Conservation (phyloP, 2,113 vertebrate genomes). For the Charina bottae region DNA sequence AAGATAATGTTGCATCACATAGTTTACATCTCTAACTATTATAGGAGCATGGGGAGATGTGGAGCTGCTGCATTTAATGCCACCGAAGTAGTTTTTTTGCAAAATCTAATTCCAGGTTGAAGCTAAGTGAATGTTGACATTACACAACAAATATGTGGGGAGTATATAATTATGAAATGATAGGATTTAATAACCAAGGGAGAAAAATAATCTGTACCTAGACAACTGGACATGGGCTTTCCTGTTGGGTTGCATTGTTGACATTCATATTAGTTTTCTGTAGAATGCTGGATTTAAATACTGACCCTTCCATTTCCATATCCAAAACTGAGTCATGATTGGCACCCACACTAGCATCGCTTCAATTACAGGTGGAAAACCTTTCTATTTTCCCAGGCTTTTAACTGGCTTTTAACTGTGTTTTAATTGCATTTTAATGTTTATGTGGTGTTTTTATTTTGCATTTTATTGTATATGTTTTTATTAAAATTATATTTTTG, state of each 20-base stretch:
- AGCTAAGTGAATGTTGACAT: constrained; percentile 34
- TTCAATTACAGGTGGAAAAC: not conserved
- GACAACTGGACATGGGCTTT: not conserved
- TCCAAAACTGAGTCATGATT: not conserved
- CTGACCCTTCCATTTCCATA: not conserved
- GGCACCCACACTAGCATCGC: not conserved
- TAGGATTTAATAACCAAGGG: not conserved
- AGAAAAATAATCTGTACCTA: not conserved
- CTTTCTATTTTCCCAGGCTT: not conserved
- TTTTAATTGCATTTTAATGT: not conserved
- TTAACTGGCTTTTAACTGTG: not conserved
- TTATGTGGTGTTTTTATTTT: not conserved
- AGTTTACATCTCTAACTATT: not conserved
- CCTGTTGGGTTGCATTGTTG: not conserved
- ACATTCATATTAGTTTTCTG: not conserved
- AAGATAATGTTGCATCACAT: not conserved
- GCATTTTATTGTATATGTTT: not conserved
- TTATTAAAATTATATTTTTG: not conserved
- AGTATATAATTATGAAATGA: not conserved
- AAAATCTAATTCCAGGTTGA: not conserved
- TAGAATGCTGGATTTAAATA: not conserved
- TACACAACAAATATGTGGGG: constrained; percentile 7
- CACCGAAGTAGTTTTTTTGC: not conserved
- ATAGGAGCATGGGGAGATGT: not conserved
- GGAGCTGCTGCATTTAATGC: not conserved